Evolutionary conservation across 1,140 invertebrate species (phyloP), one percentile per base, ranked within the genome.

Genomic region (Aphidius ervi): DNA sequence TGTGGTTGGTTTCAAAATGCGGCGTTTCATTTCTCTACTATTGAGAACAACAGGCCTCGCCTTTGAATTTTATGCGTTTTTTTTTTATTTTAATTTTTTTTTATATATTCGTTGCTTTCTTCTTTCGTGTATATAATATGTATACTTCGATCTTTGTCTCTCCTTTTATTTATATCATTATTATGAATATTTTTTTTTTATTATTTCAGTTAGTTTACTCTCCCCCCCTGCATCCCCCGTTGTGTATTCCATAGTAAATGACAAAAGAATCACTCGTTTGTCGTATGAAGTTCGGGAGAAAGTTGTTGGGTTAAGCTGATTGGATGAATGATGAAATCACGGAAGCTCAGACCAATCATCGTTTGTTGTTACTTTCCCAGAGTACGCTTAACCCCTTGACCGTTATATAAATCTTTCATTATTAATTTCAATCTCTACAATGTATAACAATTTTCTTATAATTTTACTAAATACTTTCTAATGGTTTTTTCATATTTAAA

Each of bases 261-360:
- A 31, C 23, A 31, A 43, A 47, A 10, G 47, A 59, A 46, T 43
- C 62, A 59, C 58, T 52, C 48, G 54, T 65, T 60, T 56, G 52
- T 67, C 62, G 63, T 69, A 65, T 62, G 64, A 68, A 64, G 67
- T 68, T 72, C 63, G 69, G 60, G 70, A 71, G 70, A 72, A 72
- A 72, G 70, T 72, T 71, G 70, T 71, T 68, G 63, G 68, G 48
- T 62, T 47, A 49, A 63, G 66, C 67, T 68, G 69, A 72, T 70
- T 70, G 69, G 68, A 61, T 63, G 64, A 54, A 59, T 72, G 70
- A 72, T 56, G 70, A 72, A 72, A 72, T 70, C 69, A 63, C 70
- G 70, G 70, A 72, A 72, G 70, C 67, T 63, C 48, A 42, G 46
- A 54, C 67, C 69, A 68, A 70, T 70, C 68, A 61, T 63, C 64